Evolutionary conservation across 2,797 vertebrate species (phyloP).

Genomic region (Onychomys arenicola): DNA sequence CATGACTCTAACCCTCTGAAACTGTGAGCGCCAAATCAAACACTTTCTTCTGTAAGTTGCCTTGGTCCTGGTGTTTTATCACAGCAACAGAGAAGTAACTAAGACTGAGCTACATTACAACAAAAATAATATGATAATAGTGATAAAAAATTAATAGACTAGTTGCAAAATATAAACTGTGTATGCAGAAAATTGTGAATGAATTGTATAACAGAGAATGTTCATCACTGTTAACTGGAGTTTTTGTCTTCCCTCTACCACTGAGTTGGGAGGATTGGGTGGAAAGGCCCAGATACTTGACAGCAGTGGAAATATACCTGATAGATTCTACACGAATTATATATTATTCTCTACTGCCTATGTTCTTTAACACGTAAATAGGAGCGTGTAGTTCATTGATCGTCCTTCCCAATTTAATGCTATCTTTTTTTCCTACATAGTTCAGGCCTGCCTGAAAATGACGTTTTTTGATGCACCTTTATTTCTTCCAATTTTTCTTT

Average conservation of each 20-base stretch:
- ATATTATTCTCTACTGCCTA: too few species aligned
- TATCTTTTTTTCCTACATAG: not conserved
- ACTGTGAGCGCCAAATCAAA: not conserved
- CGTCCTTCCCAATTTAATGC: not conserved
- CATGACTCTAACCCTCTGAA: not conserved
- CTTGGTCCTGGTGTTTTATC: not conserved
- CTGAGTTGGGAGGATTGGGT: not conserved
- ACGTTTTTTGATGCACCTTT: not conserved
- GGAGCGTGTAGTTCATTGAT: not conserved
- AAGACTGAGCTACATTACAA: not conserved
- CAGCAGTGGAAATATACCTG: not conserved
- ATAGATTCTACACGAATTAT: not conserved
- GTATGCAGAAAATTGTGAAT: not conserved
- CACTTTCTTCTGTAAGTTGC: not conserved
- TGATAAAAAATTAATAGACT: not conserved
- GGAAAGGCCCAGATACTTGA: not conserved
- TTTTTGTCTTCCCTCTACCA: not conserved
- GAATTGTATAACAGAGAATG: too few species aligned
- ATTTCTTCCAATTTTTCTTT: not conserved
- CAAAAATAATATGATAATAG: not conserved
- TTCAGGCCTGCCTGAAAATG: not conserved
- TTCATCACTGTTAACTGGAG: not conserved
- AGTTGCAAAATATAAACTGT: not conserved
- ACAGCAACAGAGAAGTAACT: not conserved
- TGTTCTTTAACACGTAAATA: not conserved